Base-by-base conservation (phyloP, 1,140 invertebrate species). In the Epicauta chinensis region DNA sequence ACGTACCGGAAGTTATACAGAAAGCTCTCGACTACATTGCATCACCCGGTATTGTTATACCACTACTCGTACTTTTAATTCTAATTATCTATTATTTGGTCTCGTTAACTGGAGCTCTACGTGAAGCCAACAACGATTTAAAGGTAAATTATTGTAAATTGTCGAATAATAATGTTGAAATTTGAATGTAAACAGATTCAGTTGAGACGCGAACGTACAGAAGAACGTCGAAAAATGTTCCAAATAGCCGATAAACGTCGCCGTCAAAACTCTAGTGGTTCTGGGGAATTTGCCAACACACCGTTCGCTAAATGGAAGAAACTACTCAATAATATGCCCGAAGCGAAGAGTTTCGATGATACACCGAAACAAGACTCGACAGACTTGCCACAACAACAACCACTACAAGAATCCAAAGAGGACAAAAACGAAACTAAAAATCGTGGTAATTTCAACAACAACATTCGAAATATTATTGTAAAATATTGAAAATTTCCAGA, bases 71-170 rank as follows among this genome's bases (percentile, higher is more conserved):
- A n/a, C 72, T 98, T 2, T 77, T 98, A 46, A 81, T 93, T 53
- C 76, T 98, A 12, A 89, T 96, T 38, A 97, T 98, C 66, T 97
- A 97, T 72, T 98, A 97, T 64, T 78, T 98, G 59, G 77, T 89
- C 3, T 95, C 93, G 1, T 73, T 97, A n/a, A 91, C 91, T 1
- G 81, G 84, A 38, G 91, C 93, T 1, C 72, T 97, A 7, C 77
- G 90, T 58, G 93, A 97, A 73, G 90, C 94, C 1, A 97, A 97
- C 69, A 89, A 89, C 58, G 93, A 97, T 70, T 75, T 97, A 37
- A 91, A 88, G 75, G 86, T 82, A 74, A 68, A 51, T 41, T 41
- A 16, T 4, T 7, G 29, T 11, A 52, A 16, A 37, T 42, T 52
- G 48, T 35, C 2, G 10, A 10, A 16, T 29, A 47, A 39, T n/a